Evolutionary conservation across 2,888 invertebrate species (phyloP).

Genomic region (Rapana venosa): DNA sequence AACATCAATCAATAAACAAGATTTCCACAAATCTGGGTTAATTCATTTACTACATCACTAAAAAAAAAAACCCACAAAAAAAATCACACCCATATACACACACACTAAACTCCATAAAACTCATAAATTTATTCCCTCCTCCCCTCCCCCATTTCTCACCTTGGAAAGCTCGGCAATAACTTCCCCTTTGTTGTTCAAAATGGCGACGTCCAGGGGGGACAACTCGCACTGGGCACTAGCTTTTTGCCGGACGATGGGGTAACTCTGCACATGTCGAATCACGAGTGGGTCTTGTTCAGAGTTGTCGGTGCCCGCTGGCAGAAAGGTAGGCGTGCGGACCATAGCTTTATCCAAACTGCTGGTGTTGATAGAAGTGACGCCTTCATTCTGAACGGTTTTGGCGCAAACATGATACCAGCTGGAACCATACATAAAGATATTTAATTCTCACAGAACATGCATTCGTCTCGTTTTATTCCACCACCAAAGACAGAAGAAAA

Average conservation of each 20-base stretch:
- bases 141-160: neutral
- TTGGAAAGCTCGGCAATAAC: neutral
- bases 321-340: conserved; percentile 24
- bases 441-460: too few relatives aligned
- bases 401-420: conserved; percentile 27
- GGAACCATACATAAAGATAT: neutral
- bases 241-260: neutral
- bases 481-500: too few relatives aligned
- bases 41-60: too few relatives aligned
- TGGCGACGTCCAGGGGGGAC: conserved; percentile 19
- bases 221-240: neutral
- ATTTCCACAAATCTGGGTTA: too few relatives aligned
- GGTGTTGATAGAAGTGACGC: neutral
- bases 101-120: neutral
- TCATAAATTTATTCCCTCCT: neutral
- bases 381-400: neutral
- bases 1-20: too few relatives aligned
- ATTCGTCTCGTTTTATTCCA: too few relatives aligned
- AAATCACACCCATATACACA: too few relatives aligned
- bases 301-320: conserved; percentile 1
- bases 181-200: conserved; percentile 7
- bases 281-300: neutral
- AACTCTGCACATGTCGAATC: neutral
- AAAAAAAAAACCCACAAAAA: too few relatives aligned
- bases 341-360: neutral